Percentiles rank a stretch among this genome's conserved stretches.
Conservation (phyloP, 2,888 invertebrate species). For the Pandemis corylana region DNA sequence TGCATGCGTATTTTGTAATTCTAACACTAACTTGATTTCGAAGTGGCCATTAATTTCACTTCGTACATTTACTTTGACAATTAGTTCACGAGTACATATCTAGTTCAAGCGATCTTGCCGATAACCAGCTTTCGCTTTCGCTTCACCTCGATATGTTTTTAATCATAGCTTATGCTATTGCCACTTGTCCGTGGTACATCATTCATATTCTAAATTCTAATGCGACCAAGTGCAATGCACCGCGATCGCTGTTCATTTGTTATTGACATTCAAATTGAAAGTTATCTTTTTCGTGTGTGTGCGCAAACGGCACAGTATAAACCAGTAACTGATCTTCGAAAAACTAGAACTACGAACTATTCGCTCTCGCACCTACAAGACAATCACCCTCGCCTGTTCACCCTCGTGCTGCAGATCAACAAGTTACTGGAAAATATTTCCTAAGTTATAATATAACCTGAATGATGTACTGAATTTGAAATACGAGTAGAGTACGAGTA, state of each 20-base stretch:
- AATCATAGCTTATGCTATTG: constrained; percentile 41
- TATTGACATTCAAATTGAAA: constrained; percentile 79
- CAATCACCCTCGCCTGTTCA: no score
- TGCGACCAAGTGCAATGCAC: constrained; percentile 51
- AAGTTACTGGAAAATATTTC: no score
- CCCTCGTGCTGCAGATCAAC: no score
- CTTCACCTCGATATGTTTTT: constrained; percentile 53
- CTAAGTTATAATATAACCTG: no score
- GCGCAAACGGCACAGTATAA: not conserved
- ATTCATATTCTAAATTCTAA: constrained; percentile 40
- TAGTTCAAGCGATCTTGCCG: constrained; percentile 58
- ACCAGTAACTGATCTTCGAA: not conserved
- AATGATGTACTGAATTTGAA: no score
- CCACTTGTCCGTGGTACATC: constrained; percentile 3
- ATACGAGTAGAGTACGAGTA: no score
- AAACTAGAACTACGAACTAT: not conserved
- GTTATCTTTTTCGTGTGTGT: constrained; percentile 67
- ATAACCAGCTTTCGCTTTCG: constrained; percentile 63
- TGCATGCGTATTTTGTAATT: not conserved
- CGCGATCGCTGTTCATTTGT: constrained; percentile 52
- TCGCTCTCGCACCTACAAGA: not conserved
- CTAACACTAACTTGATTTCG: not conserved
- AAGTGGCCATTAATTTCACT: constrained; percentile 48
- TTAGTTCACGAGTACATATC: constrained; percentile 54
- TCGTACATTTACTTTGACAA: constrained; percentile 47